Conservation (phyloP, 2,113 vertebrate species). For the Scalopus aquaticus region DNA sequence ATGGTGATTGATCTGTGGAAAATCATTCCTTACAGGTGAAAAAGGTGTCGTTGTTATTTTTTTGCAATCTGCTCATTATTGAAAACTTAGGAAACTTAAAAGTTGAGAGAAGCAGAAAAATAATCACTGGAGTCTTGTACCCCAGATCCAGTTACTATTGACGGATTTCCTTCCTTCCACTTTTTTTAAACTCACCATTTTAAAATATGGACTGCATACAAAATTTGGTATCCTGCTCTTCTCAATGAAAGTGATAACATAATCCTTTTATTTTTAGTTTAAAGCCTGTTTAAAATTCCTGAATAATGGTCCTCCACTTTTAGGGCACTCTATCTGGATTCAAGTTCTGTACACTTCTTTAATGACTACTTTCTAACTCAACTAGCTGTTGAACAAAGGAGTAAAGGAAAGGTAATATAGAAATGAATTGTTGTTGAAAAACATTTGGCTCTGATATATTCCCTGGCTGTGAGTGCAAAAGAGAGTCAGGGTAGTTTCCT, state of each 20-base stretch:
- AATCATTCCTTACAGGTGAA: slow-evolving; percentile 54
- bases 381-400: slow-evolving; percentile 15
- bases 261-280: slow-evolving; percentile 44
- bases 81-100: slow-evolving; percentile 39
- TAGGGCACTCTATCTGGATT: not conserved
- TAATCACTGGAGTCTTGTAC: not conserved
- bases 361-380: not conserved
- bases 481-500: not conserved
- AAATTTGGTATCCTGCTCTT: slow-evolving; percentile 25
- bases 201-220: not conserved
- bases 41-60: slow-evolving; percentile 44
- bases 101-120: slow-evolving; percentile 43
- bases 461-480: not conserved
- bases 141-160: not conserved
- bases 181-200: not conserved
- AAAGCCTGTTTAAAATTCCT: not conserved
- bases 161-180: slow-evolving; percentile 20
- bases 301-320: not conserved
- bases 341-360: not conserved
- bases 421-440: slow-evolving; percentile 10
- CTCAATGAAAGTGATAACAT: not conserved
- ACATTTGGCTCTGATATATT: not conserved
- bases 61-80: slow-evolving; percentile 45
- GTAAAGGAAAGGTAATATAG: not conserved
- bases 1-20: slow-evolving; percentile 44